Conservation (phyloP, 2,888 invertebrate genomes). For the Holacanthella duospinosa region DNA sequence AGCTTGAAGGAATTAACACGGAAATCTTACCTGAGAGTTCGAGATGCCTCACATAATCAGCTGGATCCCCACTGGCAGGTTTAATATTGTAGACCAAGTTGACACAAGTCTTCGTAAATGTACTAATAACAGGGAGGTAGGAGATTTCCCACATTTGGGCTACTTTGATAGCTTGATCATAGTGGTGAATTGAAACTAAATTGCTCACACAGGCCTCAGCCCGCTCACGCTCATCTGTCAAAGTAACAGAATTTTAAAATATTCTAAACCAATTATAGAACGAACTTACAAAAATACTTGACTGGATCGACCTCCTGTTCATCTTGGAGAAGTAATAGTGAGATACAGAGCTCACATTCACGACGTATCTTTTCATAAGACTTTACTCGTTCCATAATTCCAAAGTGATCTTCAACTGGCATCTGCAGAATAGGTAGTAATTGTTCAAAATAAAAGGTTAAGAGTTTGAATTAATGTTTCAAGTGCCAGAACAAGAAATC, state of each 20-base stretch:
- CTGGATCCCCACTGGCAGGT: constrained; percentile 29
- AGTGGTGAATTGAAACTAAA: constrained; percentile 24
- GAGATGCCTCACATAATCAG: constrained; percentile 31
- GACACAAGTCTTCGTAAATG: constrained; percentile 18
- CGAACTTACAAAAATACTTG: not conserved
- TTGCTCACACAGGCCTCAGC: constrained; percentile 24
- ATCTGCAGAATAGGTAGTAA: not conserved
- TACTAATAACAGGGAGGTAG: constrained; percentile 20
- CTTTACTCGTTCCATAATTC: not conserved
- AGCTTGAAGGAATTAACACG: not conserved
- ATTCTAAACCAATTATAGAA: not conserved
- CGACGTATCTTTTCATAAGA: not conserved
- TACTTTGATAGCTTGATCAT: constrained; percentile 31
- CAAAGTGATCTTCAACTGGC: not conserved
- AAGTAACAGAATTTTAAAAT: constrained; percentile 2
- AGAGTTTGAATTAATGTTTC: too few species aligned
- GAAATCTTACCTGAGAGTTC: constrained; percentile 25
- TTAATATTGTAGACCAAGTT: constrained; percentile 24
- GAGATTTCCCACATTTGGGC: constrained; percentile 27
- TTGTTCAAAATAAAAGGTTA: too few species aligned
- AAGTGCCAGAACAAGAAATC: not conserved
- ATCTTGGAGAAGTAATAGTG: not conserved
- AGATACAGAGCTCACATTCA: constrained; percentile 2
- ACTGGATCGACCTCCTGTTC: not conserved
- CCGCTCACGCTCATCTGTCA: constrained; percentile 22